These are phyloP conservation scores for Agriopis marginaria DNA, from an alignment of 2,888 invertebrate species.

Conservation along the genomic window DNA sequence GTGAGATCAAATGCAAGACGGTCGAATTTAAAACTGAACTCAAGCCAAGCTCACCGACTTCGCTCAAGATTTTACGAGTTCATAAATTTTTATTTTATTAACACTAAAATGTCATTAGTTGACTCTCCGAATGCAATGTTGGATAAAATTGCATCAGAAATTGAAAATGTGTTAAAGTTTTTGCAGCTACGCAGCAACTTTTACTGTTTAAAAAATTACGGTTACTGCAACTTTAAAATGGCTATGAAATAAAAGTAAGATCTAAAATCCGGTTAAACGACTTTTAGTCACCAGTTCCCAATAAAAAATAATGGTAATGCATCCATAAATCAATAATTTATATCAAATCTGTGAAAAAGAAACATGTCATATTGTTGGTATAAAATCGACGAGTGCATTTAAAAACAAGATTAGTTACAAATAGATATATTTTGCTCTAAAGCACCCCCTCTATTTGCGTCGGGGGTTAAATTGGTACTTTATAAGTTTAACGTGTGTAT, in stretches of 20 bases:
- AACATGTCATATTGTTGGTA: background rate
- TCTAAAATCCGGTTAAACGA: slow-evolving; percentile 7
- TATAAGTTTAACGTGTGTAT: no score
- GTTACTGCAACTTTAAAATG: background rate
- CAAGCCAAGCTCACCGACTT: slow-evolving; percentile 72
- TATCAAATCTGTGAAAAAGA: background rate
- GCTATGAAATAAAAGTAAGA: slow-evolving; percentile 11
- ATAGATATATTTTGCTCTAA: background rate
- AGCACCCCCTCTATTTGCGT: background rate
- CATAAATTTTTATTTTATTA: slow-evolving; percentile 58
- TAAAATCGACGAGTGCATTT: background rate
- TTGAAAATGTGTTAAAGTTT: slow-evolving; percentile 4
- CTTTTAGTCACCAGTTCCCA: background rate
- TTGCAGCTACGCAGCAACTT: background rate
- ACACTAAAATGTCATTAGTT: slow-evolving; percentile 52
- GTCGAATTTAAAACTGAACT: slow-evolving; percentile 78
- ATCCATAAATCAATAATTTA: slow-evolving; percentile 11
- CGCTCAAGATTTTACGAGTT: slow-evolving; percentile 55
- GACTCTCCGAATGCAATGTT: slow-evolving; percentile 46
- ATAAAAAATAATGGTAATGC: slow-evolving; percentile 10
- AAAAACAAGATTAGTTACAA: background rate
- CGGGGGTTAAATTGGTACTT: no score
- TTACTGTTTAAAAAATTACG: background rate
- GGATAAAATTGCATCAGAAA: slow-evolving; percentile 46
- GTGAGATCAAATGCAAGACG: slow-evolving; percentile 77